Base-by-base conservation (phyloP, 2,797 vertebrate genomes). In the Myotis planiceps region DNA sequence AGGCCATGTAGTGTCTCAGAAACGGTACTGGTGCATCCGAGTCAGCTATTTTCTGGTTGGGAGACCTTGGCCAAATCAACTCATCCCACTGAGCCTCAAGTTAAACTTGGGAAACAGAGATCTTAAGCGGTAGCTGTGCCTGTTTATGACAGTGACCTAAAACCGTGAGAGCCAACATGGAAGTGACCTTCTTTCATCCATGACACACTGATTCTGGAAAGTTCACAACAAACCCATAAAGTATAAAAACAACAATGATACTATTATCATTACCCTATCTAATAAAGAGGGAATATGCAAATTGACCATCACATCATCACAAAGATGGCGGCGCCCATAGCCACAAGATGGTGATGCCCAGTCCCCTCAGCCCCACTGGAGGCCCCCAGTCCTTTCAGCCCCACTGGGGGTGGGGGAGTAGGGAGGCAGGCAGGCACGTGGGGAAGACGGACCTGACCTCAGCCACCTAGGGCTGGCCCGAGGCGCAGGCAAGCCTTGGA, bases 21-120 rank as follows among this genome's bases (percentile, higher is more conserved):
- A 68, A 45, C 1, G 0, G 13, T 10, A 7, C 3, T 8, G 0
- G n/a, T 3, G 15, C 9, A 49, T 37, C 29, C 0, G 13, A 65
- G 9, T 27, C 69, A 14, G 1, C 34, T 16, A 47, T n/a, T 55
- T 32, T 16, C 55, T 49, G 8, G 4, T 3, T n/a, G 14, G 49
- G 42, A 66, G 29, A 82, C 4, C 13, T 29, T n/a, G 18, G 7
- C 16, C 91, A 68, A 34, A 25, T 34, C 42, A 19, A 21, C 32
- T 34, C 34, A 2, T 27, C 10, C 34, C 42, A 58, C 18, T 13
- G 27, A 60, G 9, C 4, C 58, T 65, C 58, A 49, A 9, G 27
- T 21, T 32, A 18, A 2, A 51, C 6, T 29, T 76, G 10, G 19
- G 5, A 55, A 51, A 58, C 0, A 72, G 21, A 16, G 6, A 21